These are phyloP conservation scores for Apis florea DNA, from an alignment of 1,140 invertebrate species.

Conservation along the genomic window DNA sequence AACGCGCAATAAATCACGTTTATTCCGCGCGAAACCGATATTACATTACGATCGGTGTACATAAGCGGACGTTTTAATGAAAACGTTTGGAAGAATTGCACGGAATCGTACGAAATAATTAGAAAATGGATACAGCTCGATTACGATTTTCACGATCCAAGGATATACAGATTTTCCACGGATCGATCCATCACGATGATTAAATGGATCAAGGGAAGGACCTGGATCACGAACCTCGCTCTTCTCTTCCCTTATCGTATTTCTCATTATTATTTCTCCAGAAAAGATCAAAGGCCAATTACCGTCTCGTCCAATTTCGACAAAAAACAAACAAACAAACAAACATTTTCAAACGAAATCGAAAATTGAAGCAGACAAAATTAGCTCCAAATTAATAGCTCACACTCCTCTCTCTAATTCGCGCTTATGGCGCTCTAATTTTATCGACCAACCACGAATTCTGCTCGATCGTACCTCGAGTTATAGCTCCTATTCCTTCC, in stretches of 20 bases:
- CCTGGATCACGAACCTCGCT: not conserved
- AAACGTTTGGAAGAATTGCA: conserved; percentile 45
- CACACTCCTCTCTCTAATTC: too few species aligned
- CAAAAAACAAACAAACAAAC: too few species aligned
- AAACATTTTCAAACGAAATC: too few species aligned
- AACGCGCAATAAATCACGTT: conserved; percentile 25
- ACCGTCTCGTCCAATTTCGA: too few species aligned
- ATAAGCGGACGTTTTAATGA: conserved; percentile 32
- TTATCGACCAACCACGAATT: not conserved
- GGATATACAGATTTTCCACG: not conserved
- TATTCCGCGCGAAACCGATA: conserved; percentile 15
- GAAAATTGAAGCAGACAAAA: too few species aligned
- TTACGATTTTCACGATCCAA: not conserved
- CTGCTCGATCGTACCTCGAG: not conserved
- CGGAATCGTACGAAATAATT: conserved; percentile 42
- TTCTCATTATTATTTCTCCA: too few species aligned
- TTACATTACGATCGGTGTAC: not conserved
- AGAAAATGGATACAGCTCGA: not conserved
- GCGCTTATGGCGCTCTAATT: too few species aligned
- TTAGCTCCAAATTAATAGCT: too few species aligned
- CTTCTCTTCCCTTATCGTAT: too few species aligned
- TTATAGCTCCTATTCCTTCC: too few species aligned
- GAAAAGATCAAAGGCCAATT: too few species aligned
- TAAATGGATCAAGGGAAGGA: conserved; percentile 13
- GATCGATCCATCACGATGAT: not conserved